These are phyloP conservation scores for Lepidurus apus DNA, from an alignment of 1,140 invertebrate genomes.

Conservation along the genomic window DNA sequence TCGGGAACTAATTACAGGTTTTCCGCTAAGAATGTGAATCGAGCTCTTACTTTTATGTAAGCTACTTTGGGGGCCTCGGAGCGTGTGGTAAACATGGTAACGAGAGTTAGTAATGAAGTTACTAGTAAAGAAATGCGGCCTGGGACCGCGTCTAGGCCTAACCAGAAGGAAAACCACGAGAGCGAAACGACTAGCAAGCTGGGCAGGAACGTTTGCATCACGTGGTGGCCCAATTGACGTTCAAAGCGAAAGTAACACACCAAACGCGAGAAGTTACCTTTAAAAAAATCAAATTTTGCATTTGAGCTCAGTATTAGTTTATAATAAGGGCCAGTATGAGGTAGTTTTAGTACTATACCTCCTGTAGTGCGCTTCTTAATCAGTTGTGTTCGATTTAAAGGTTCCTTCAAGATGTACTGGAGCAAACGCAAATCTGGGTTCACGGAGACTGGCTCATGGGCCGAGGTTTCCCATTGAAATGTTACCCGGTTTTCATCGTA, in stretches of 20 bases:
- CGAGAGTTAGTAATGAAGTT: background rate
- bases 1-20: background rate
- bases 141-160: background rate
- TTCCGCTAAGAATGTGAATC: background rate
- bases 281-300: background rate
- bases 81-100: background rate
- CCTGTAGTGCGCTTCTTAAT: constrained; percentile 14
- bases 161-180: constrained; percentile 4
- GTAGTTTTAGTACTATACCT: background rate
- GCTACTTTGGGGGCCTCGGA: background rate
- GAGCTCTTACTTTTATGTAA: background rate
- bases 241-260: constrained; percentile 2
- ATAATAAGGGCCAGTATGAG: background rate
- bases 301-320: background rate
- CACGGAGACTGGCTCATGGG: constrained; percentile 60
- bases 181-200: background rate
- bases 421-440: constrained; percentile 70
- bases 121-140: background rate
- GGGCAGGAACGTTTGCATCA: background rate
- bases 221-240: background rate
- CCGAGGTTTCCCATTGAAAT: constrained; percentile 58
- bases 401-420: constrained; percentile 68
- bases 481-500: constrained; percentile 3
- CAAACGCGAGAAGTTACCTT: background rate
- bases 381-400: constrained; percentile 39